Percentiles rank a stretch among this genome's conserved stretches.
These are phyloP conservation scores for Squalus acanthias DNA, from an alignment of 2,797 vertebrate genomes.

Conservation along the genomic window DNA sequence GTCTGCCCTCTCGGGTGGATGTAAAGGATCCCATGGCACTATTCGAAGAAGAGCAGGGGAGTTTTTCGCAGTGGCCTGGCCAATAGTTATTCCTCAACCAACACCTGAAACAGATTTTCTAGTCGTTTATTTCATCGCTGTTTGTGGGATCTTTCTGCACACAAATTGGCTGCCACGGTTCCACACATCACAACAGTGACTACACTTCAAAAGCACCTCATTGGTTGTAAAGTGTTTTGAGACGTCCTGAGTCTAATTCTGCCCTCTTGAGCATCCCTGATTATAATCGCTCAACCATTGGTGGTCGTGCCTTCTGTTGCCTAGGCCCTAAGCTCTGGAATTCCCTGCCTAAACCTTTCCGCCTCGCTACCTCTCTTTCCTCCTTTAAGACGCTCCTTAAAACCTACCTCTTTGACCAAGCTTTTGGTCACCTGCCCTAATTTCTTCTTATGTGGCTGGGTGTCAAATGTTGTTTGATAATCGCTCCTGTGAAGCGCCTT, in stretches of 20 bases:
- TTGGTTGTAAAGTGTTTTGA: not conserved
- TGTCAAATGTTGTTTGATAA: no score
- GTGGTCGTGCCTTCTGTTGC: no score
- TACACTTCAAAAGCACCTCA: not conserved
- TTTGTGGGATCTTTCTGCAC: not conserved
- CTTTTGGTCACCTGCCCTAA: no score
- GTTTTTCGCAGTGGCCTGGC: not conserved
- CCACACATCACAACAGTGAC: not conserved
- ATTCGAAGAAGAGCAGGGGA: not conserved
- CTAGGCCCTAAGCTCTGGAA: no score
- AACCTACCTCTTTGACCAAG: no score
- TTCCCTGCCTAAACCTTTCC: no score
- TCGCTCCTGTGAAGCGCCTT: no score
- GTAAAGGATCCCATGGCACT: not conserved
- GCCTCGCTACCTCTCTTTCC: no score
- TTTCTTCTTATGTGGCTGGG: no score
- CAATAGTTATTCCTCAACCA: not conserved
- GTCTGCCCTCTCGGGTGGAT: not conserved
- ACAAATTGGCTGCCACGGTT: not conserved
- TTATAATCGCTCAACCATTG: no score
- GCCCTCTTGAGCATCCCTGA: no score
- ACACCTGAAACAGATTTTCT: not conserved
- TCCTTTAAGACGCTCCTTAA: no score
- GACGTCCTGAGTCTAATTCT: not conserved
- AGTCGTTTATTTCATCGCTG: not conserved